Evolutionary conservation across 2,888 invertebrate genomes (phyloP), one percentile per base, ranked within the genome.

Genomic region (Dascillus cervinus): DNA sequence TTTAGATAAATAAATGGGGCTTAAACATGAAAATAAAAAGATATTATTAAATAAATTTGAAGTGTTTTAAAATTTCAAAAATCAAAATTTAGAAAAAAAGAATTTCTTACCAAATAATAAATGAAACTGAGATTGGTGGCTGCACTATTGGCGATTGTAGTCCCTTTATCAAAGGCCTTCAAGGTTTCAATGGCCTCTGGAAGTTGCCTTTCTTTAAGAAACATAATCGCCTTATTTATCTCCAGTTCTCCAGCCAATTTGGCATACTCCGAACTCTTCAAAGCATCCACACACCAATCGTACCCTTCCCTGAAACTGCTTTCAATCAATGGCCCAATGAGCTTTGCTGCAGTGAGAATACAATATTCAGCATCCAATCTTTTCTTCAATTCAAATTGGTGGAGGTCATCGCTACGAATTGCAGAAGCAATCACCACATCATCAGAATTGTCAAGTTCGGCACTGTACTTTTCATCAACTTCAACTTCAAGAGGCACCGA

Each of bases 251-350:
- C 84, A 22, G 87, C 91, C 43, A 90, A 71, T 58, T 77, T 76
- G 19, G 82, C 75, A 52, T 84, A 87, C 58, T 78, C 80, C n/a
- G 95, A 92, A 25, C 84, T 82, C 58, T 92, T 90, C 28, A 97
- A 85, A 11, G 87, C 80, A 49, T 94, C 91, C 29, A 95, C 88
- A 63, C 97, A 97, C 95, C 94, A 94, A 45, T 66, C 71, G 46
- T 77, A 77, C 13, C 71, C 79, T 47, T 73, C 71, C 42, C 75
- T 73, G 46, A 78, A 75, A 32, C 69, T 72, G 32, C 77, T 73
- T 49, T 87, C 87, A 43, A 90, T 83, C 9, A 82, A 75, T 2
- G 87, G 85, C 1, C 90, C 83, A 49, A 92, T 89, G n/a, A 92
- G 69, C 64, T 89, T 88, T 4, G 90, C 87, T 10, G 88, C 83